Base-by-base conservation (phyloP, 1,140 invertebrate genomes). In the Temnothorax nylanderi region DNA sequence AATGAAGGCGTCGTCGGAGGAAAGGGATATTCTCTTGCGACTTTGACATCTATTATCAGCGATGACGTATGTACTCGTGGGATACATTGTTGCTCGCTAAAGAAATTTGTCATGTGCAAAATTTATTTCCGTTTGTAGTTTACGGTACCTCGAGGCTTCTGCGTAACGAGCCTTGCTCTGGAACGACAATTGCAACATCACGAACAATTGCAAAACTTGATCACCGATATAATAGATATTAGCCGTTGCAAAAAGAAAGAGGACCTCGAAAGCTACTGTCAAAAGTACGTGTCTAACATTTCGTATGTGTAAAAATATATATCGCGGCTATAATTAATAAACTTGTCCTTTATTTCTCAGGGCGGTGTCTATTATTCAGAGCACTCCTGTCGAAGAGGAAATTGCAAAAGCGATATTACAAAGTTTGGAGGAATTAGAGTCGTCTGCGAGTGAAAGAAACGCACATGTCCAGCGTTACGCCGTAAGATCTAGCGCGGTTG, bases 1-100 rank as follows among this genome's bases (percentile, higher is more conserved):
- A 90, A 91, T 44, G 91, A 92, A 76, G 86, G 54, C n/a, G n/a
- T 97, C n/a, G 97, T 97, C 0, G 97, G 97, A 1, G 97, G 97
- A 1, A 98, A 98, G 94, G 97, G 97, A 44, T 96, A 96, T 11
- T 97, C 97, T 2, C 93, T 98, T 8, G 97, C 97, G 2, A 89
- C 97, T 16, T 92, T 98, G 37, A 94, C 95, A 3, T 95, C 95
- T 0, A 91, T 96, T 41, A 91, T 96, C 65, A 89, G 94, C 7
- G 82, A 93, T 60, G 89, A 96, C 89, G 96, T 96, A 93, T 64
- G 65, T 87, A 51, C n/a, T 67, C 13, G 3, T 13, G 32, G n/a
- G 4, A 67, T 64, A 65, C 11, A 76, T 26, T 10, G 13, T 71
- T 21, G n/a, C 32, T 37, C 7, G 11, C 2, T 72, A 3, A 32